Percentiles rank a stretch among this genome's conserved stretches.
These are phyloP conservation scores for Chromobotia macracanthus DNA, from an alignment of 2,797 vertebrate species.

Conservation along the genomic window DNA sequence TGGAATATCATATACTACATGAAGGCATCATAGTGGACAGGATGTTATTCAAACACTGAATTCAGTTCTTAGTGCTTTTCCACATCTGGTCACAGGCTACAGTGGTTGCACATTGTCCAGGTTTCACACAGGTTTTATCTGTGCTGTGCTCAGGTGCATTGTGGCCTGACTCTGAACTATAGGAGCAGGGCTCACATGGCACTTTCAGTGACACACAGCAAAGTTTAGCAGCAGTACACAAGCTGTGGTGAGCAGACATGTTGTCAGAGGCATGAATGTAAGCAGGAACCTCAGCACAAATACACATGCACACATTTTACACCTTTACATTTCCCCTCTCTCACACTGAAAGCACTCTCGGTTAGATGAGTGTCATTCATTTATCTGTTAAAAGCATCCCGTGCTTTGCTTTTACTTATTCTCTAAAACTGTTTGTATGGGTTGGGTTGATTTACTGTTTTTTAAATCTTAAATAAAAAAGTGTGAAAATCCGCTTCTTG, in stretches of 20 bases:
- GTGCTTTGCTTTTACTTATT: neutral
- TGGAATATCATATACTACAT: too few relatives aligned
- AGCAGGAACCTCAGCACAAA: slow-evolving; percentile 39
- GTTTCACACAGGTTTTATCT: neutral
- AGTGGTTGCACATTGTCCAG: neutral
- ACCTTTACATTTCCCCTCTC: slow-evolving; percentile 38
- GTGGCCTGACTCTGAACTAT: neutral
- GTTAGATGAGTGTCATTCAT: slow-evolving; percentile 38
- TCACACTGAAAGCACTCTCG: slow-evolving; percentile 27
- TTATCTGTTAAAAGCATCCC: slow-evolving; percentile 22
- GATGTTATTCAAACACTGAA: neutral
- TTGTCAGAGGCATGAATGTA: slow-evolving; percentile 28
- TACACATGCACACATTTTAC: slow-evolving; percentile 27
- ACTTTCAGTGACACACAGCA: slow-evolving; percentile 21
- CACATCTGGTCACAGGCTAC: neutral
- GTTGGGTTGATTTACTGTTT: neutral
- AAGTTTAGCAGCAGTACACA: slow-evolving; percentile 26
- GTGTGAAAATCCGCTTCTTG: neutral
- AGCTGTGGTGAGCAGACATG: slow-evolving; percentile 46
- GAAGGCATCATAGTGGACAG: neutral
- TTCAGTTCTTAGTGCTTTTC: too few relatives aligned
- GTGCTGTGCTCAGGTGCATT: neutral
- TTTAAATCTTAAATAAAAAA: neutral
- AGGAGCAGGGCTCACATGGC: neutral
- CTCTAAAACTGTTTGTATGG: neutral